Evolutionary conservation across 2,113 vertebrate genomes (phyloP).

Genomic region (Festucalex cinctus): DNA sequence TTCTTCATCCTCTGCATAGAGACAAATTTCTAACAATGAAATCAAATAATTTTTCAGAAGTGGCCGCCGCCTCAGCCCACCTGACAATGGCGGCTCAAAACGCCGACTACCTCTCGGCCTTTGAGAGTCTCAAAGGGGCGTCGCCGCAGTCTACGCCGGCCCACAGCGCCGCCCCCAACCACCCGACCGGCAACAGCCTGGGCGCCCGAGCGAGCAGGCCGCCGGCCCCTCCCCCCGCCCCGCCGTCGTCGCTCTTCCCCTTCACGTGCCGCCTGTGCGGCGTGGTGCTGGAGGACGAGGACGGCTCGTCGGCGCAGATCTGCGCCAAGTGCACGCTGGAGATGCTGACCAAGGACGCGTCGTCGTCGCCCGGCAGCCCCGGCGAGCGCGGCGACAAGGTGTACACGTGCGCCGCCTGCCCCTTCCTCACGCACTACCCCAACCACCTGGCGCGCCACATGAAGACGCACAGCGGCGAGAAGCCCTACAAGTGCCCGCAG

Average conservation of each 20-base stretch:
- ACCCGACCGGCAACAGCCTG: conserved; percentile 1
- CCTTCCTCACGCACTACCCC: conserved; percentile 94
- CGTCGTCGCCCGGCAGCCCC: conserved; percentile 51
- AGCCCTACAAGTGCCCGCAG: conserved; percentile 92
- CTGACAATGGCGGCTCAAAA: conserved; percentile 62
- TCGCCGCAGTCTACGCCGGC: conserved; percentile 46
- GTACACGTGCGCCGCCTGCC: conserved; percentile 87
- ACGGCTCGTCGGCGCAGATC: conserved; percentile 79
- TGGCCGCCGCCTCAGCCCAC: conserved; percentile 61
- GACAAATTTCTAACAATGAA: too few relatives aligned
- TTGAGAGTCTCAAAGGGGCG: conserved; percentile 65
- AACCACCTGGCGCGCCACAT: conserved; percentile 97
- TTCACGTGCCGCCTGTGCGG: conserved; percentile 90
- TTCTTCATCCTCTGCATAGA: too few relatives aligned
- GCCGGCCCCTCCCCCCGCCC: conserved; percentile 66
- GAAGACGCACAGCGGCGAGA: conserved; percentile 97
- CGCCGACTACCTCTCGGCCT: conserved; percentile 72
- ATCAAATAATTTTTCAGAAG: too few relatives aligned
- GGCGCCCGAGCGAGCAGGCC: conserved; percentile 18
- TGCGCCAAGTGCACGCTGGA: conserved; percentile 86
- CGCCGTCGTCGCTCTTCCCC: conserved; percentile 77
- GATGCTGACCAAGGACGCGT: conserved; percentile 79
- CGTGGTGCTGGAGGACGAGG: conserved; percentile 86
- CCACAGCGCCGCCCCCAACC: conserved; percentile 38
- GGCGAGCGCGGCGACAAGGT: conserved; percentile 81